Evolutionary conservation across 1,140 invertebrate species (phyloP).

Genomic region (Geopemphigus sp.): DNA sequence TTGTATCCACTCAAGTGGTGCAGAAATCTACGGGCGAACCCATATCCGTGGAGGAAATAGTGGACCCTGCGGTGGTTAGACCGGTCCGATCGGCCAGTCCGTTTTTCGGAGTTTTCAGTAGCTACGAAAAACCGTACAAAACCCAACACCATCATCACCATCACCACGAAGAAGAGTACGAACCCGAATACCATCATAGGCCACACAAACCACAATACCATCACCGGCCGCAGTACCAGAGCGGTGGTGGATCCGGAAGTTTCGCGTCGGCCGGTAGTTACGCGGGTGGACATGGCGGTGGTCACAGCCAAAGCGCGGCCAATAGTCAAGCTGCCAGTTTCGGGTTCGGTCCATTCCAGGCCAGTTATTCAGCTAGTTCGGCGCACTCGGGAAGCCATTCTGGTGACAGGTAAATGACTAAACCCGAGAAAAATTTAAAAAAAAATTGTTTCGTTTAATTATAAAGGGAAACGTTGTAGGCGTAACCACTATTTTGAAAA

Average conservation of each 20-base stretch:
- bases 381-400: slow-evolving; percentile 38
- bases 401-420: not conserved
- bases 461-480: no score
- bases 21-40: not conserved
- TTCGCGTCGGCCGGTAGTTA: slow-evolving; percentile 34
- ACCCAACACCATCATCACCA: not conserved
- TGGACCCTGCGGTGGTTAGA: slow-evolving; percentile 1
- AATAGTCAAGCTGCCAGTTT: slow-evolving; percentile 40
- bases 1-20: not conserved
- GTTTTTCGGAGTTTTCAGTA: not conserved
- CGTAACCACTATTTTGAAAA: no score
- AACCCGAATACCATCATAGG: not conserved
- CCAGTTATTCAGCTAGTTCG: slow-evolving; percentile 30
- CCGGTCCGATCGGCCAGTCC: slow-evolving; percentile 12
- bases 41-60: not conserved
- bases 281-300: slow-evolving; percentile 17
- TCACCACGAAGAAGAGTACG: not conserved
- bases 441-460: no score
- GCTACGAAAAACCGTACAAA: slow-evolving; percentile 3
- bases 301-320: slow-evolving; percentile 20
- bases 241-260: slow-evolving; percentile 20
- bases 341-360: slow-evolving; percentile 35
- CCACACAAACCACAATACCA: slow-evolving; percentile 8
- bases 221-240: not conserved
- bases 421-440: not conserved